Evolutionary conservation across 2,888 invertebrate species (phyloP), one percentile per base, ranked within the genome.

Genomic region (Ptychoptera albimana): DNA sequence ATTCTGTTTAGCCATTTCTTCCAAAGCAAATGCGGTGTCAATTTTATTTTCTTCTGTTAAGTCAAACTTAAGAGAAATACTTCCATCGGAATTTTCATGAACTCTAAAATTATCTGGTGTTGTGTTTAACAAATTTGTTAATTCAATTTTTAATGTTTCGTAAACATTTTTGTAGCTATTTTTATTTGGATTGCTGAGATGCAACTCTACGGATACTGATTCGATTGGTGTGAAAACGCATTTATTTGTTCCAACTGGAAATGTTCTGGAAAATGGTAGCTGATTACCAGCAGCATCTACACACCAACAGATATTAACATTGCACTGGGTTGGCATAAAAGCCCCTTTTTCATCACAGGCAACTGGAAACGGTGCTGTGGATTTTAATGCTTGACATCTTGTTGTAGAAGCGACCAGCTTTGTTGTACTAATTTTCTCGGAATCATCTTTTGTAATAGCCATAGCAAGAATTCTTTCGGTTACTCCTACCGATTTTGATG

Each of bases 251-350:
- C 75, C 78, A 2, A 49, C 51, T 12, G 64, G 59, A 55, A 80
- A 80, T 8, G 75, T 72, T 48, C 72, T 72, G 0, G 75, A 72
- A 11, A 73, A 69, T 10, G 73, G 68, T 15, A 81, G 55, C 54
- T 79, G 79, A 57, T 80, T 80, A 29, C 82, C 82, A 1, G 85
- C 85, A 47, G 85, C 85, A 60, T 88, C 86, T 3, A 87, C 86
- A 60, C 88, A 88, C 86, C 87, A 87, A 59, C 87, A 87, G n/a
- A 66, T 62, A 0, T 66, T 63, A 9, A 70, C 73, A 15, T 76
- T 75, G 56, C 87, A 87, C 55, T 87, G 87, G 0, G 75, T 78
- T 1, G 87, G 77, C 2, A 75, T 65, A 61, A 86, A 87, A 50
- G 76, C 72, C 0, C 83, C 84, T 48, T 74, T 72, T 2, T 71